A percentile compares a stretch with the other conserved stretches of the same genome.
These are phyloP conservation scores for Leucoraja ocellata DNA, from an alignment of 2,797 vertebrate genomes.

Conservation along the genomic window DNA sequence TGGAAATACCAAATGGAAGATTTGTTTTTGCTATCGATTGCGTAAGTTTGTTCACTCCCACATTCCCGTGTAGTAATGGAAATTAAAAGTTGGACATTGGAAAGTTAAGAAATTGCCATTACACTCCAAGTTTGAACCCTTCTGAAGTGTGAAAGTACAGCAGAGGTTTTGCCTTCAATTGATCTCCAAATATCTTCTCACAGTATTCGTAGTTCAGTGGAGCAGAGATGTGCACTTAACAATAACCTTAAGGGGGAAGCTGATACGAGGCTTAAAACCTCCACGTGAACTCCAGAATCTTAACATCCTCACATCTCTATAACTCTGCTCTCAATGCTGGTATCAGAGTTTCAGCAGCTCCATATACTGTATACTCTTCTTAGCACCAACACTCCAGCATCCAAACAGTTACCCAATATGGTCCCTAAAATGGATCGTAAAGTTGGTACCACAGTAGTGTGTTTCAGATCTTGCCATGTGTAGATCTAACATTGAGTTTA, in stretches of 20 bases:
- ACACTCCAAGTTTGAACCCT: background rate
- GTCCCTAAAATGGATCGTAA: background rate
- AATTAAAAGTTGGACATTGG: too few relatives aligned
- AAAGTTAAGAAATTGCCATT: too few relatives aligned
- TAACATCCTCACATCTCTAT: background rate
- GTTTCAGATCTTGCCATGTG: background rate
- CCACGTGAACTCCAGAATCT: background rate
- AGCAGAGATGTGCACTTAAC: background rate
- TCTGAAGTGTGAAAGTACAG: background rate
- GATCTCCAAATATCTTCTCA: background rate
- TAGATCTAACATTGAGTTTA: too few relatives aligned
- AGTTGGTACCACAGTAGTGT: background rate
- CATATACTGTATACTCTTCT: background rate
- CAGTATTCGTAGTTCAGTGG: background rate
- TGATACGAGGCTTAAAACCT: background rate
- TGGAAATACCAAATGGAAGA: too few relatives aligned
- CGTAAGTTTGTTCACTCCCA: too few relatives aligned
- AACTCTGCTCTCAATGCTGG: background rate
- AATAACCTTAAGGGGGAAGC: too few relatives aligned
- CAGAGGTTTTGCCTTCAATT: background rate
- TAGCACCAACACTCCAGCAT: background rate
- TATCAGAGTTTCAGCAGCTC: background rate
- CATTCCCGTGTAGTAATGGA: too few relatives aligned
- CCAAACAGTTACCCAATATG: background rate
- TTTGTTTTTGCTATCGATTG: too few relatives aligned